Evolutionary conservation across 1,140 invertebrate species (phyloP).

Genomic region (Hyphantria cunea): DNA sequence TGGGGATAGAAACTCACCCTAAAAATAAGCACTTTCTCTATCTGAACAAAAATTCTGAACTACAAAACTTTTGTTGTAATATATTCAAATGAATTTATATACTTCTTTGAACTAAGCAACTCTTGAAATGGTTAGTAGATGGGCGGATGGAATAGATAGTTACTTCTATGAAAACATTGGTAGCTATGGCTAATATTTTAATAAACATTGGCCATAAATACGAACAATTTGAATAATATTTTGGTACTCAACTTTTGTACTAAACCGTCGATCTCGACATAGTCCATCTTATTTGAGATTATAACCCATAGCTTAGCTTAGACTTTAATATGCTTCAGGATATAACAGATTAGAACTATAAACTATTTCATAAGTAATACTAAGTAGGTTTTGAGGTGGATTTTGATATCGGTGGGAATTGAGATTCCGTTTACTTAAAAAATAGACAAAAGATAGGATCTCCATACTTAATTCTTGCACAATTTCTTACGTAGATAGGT

Average conservation of each 20-base stretch:
- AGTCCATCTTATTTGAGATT: slow-evolving; percentile 63
- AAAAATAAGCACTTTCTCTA: background rate
- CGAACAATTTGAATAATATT: slow-evolving; percentile 62
- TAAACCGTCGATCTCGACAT: slow-evolving; percentile 63
- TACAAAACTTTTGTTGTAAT: slow-evolving; percentile 43
- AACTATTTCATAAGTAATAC: slow-evolving; percentile 61
- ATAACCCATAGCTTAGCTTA: slow-evolving; percentile 69
- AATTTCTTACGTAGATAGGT: slow-evolving; percentile 75
- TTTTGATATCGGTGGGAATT: slow-evolving; percentile 45
- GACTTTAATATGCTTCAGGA: slow-evolving; percentile 55
- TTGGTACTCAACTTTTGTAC: slow-evolving; percentile 76
- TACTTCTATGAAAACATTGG: no score
- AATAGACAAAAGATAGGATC: slow-evolving; percentile 28
- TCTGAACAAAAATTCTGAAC: background rate
- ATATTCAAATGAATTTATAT: slow-evolving; percentile 34
- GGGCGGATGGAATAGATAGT: no score
- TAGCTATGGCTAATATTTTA: slow-evolving; percentile 1
- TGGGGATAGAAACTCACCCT: no score
- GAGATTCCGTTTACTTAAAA: slow-evolving; percentile 22
- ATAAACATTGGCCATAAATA: slow-evolving; percentile 32
- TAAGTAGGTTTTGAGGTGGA: slow-evolving; percentile 51
- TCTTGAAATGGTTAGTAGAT: no score
- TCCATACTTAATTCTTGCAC: slow-evolving; percentile 60
- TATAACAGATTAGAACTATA: slow-evolving; percentile 61
- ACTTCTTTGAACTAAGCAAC: no score